Evolutionary conservation across 2,113 vertebrate genomes (phyloP), one percentile per base, ranked within the genome.

Genomic region (Gobiocypris rarus): DNA sequence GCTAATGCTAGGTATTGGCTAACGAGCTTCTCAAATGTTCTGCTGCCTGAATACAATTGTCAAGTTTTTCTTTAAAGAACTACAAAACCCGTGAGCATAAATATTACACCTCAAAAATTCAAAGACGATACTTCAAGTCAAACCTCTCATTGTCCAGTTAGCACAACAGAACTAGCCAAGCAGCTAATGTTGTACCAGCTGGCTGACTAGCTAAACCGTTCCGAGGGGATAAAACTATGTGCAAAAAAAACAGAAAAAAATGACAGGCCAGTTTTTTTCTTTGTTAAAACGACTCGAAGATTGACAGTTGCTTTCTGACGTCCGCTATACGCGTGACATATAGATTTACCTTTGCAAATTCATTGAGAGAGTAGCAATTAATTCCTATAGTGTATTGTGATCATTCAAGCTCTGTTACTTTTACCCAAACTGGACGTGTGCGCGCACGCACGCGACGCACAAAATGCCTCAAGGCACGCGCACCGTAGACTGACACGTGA

Each of bases 331-430:
- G 79, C 28, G 14, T 54, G 31, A 45, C 3, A 67, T 31, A 38
- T 48, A 9, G 15, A 17, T 87, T 91, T 89, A 91, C 90, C 90
- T 91, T 86, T 56, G 82, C n/a, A 82, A 74, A 87, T 81, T 84
- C 86, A 89, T 89, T 88, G 77, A 89, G 75, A n/a, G 56, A 31
- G 74, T 81, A 65, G 50, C 75, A 75, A 71, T 82, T 77, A 86
- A 82, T 89, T 82, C 83, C 85, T 78, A 85, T 81, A 76, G 84
- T 85, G 87, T 85, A 81, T 83, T 89, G 83, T 89, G 58, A 85
- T 88, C 89, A 88, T 87, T 89, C 89, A 85, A 84, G 85, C 75
- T 87, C 83, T 81, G 86, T 84, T 86, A 88, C 75, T 86, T 91
- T 88, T 87, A 86, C 76, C 83, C 77, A 89, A 90, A 89, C 84